Base-by-base conservation (phyloP, 64 coral and sea anemone species). In the Montipora foliosa region DNA sequence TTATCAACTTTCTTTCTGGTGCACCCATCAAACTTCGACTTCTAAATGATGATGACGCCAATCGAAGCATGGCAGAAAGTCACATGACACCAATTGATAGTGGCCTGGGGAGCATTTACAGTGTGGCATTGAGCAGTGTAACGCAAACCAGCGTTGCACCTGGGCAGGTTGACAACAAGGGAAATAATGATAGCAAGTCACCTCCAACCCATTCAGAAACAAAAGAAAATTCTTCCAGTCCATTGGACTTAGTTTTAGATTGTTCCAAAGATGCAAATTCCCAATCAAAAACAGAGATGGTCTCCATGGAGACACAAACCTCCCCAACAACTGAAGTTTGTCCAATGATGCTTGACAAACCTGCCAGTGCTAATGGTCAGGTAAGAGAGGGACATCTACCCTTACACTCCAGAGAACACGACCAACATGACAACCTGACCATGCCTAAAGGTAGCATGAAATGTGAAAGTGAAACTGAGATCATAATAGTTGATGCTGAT, bases 1-100 rank as follows among this genome's bases (percentile, higher is more conserved):
- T 99, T 3, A 99, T 99, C 45, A 99, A 99, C 76, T 99, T 99
- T 53, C 92, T 99, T 0, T 99, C 98, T 9, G 98, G 98, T 59
- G 80, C 89, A 8, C 98, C 92, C 20, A 75, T 89, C n/a, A 92
- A 88, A 55, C 83, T 60, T 8, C 88, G 92, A 51, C 91, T 72
- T 24, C 25, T 89, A 9, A 47, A 64, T 73, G 87, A 91, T 9
- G 94, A 90, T 29, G 95, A 95, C 7, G 52, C 93, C 77, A 93
- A 91, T 21, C 58, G 92, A 46, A 95, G 89, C 67, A 75, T 92
- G 66, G 89, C 50, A 84, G 91, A 92, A 51, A 92, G 92, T 44
- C 89, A 92, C 55, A 93, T 96, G 57, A 96, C 94, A 58, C 94
- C 98, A 8, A 79, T 93, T 2, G 98, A 99, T 84, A 99, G 98